phyloP scores from a whole-genome alignment of 2,888 invertebrate species.

The Cyclophora punctaria region DNA sequence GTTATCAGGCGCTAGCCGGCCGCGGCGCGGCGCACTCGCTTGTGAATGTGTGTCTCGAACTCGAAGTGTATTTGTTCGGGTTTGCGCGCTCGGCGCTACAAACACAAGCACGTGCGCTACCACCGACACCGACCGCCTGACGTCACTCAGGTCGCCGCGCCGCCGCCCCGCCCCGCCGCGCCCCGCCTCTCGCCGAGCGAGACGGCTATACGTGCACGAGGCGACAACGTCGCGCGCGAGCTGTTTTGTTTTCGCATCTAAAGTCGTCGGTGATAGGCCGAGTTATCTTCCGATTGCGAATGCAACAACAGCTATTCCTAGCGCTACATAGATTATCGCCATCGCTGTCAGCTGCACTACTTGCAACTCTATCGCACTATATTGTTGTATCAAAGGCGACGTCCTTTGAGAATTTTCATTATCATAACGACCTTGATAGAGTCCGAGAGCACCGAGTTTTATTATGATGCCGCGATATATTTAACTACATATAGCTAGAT shows the following conservation, averaged over 20 bases:
- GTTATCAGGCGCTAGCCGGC: conserved; percentile 37
- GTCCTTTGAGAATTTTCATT: conserved; percentile 41
- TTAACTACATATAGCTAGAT: conserved; percentile 7
- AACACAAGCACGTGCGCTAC: conserved; percentile 69
- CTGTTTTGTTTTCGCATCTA: conserved; percentile 66
- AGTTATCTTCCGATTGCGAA: conserved; percentile 67
- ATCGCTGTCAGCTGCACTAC: conserved; percentile 30
- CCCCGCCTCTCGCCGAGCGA: conserved; percentile 44
- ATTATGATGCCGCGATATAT: conserved; percentile 16
- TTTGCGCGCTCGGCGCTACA: conserved; percentile 48
- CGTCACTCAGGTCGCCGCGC: conserved; percentile 57
- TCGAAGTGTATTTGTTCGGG: too few species aligned
- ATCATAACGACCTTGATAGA: conserved; percentile 44
- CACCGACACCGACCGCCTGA: conserved; percentile 43
- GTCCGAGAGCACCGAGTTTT: conserved; percentile 14
- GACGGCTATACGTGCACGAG: conserved; percentile 38
- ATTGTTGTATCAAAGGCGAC: conserved; percentile 21
- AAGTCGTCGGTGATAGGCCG: conserved; percentile 59
- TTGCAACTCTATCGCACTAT: conserved; percentile 42
- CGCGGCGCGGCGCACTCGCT: conserved; percentile 27
- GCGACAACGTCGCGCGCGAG: conserved; percentile 61
- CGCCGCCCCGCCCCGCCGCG: conserved; percentile 48
- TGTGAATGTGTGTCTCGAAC: conserved; percentile 57
- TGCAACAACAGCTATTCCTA: conserved; percentile 63
- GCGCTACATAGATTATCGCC: conserved; percentile 17